A percentile compares a stretch with the other conserved stretches of the same genome.
phyloP scores from a whole-genome alignment of 2,888 invertebrate species.

The Xestia c-nigrum region DNA sequence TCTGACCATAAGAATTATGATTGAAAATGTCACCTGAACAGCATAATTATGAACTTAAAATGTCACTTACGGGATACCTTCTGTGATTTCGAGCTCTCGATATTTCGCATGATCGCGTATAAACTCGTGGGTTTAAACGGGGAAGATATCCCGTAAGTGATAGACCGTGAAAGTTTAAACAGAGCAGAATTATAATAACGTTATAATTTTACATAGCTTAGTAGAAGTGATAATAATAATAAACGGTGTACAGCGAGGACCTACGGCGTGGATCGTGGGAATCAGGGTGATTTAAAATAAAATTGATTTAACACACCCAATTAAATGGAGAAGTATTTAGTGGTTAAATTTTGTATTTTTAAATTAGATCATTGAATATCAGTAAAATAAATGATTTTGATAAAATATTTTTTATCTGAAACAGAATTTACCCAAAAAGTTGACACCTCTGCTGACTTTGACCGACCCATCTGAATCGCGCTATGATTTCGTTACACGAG shows the following conservation, averaged over 20 bases:
- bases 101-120: too few species aligned
- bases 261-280: neutral
- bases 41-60: neutral
- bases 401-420: neutral
- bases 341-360: neutral
- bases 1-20: neutral
- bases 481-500: constrained; percentile 22
- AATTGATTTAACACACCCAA: neutral
- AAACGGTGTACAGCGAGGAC: neutral
- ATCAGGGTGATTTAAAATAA: neutral
- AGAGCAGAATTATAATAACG: neutral
- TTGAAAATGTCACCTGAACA: neutral
- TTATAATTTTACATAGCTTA: neutral
- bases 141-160: too few species aligned
- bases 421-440: neutral
- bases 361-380: neutral
- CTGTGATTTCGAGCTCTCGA: too few species aligned
- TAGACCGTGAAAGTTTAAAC: too few species aligned
- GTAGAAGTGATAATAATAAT: neutral
- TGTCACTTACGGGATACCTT: too few species aligned
- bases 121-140: too few species aligned
- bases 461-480: constrained; percentile 6
- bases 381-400: neutral
- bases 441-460: neutral
- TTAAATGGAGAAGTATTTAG: neutral